phyloP scores from a whole-genome alignment of 64 coral and sea anemone species.

The Pachyseris speciosa region DNA sequence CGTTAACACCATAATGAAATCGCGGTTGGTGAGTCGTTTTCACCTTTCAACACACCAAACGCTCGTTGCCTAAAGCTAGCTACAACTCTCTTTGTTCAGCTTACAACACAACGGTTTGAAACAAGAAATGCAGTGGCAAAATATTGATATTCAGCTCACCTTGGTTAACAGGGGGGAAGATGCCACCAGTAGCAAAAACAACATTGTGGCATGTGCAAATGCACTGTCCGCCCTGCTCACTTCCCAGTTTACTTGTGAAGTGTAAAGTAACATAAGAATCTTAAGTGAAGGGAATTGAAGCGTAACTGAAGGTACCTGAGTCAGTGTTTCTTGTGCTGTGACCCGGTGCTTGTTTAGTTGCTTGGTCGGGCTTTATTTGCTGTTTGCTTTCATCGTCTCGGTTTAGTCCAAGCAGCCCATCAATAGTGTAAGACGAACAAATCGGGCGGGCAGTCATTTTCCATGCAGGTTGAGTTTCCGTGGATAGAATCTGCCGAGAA shows the following conservation, averaged over 20 bases:
- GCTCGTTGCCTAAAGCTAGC: neutral
- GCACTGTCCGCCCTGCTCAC: neutral
- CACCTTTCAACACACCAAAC: neutral
- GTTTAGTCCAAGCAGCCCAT: slow-evolving; percentile 65
- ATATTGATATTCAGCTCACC: slow-evolving; percentile 38
- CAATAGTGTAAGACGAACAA: slow-evolving; percentile 47
- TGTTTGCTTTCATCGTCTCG: slow-evolving; percentile 23
- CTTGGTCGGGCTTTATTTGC: neutral
- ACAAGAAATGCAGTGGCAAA: slow-evolving; percentile 13
- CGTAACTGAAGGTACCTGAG: slow-evolving; percentile 8
- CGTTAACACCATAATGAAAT: slow-evolving; percentile 39
- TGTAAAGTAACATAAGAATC: neutral
- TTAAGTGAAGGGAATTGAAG: neutral
- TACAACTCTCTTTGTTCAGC: neutral
- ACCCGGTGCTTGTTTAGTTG: slow-evolving; percentile 1
- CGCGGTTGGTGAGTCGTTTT: neutral
- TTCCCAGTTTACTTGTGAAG: slow-evolving; percentile 1
- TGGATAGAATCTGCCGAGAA: slow-evolving; percentile 66
- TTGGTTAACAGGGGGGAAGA: slow-evolving; percentile 29
- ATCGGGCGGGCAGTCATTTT: neutral
- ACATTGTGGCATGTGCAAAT: slow-evolving; percentile 8
- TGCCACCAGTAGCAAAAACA: slow-evolving; percentile 24
- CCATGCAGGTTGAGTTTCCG: neutral
- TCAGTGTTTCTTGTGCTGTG: neutral
- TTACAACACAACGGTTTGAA: neutral